A percentile compares a stretch with the other conserved stretches of the same genome.
Evolutionary conservation across 2,113 vertebrate genomes (phyloP).

Genomic region (Proterorhinus semilunaris): DNA sequence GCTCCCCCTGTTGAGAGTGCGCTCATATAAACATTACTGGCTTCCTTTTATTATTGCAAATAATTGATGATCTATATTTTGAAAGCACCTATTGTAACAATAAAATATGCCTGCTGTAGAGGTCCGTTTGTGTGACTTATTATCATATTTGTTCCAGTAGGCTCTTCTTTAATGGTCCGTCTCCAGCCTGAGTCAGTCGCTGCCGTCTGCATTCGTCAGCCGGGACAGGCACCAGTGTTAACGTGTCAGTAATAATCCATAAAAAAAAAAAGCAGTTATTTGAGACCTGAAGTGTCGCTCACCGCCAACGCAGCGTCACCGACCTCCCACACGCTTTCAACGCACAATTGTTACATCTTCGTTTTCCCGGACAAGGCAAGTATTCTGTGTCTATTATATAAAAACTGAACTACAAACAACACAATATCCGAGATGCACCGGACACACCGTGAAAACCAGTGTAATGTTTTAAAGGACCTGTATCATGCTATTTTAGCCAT

Average conservation of each 20-base stretch:
- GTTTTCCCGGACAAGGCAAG: background rate
- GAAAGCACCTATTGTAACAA: constrained; percentile 44
- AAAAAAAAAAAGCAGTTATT: background rate
- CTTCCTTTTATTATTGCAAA: constrained; percentile 37
- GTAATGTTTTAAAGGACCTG: too few species aligned
- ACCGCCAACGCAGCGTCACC: background rate
- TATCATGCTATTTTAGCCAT: too few species aligned
- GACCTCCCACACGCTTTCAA: background rate
- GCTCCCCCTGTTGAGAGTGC: background rate
- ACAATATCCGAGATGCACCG: background rate
- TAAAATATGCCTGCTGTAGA: constrained; percentile 28
- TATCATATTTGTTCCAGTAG: background rate
- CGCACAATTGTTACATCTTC: background rate
- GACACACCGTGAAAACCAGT: background rate
- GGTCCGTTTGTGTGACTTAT: background rate
- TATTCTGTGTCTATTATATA: background rate
- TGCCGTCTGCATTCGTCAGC: background rate
- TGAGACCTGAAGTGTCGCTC: constrained; percentile 1
- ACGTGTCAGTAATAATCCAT: constrained; percentile 6
- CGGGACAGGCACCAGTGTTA: background rate
- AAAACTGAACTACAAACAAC: background rate
- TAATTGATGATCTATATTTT: constrained; percentile 43
- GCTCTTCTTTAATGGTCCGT: background rate
- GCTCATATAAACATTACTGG: background rate
- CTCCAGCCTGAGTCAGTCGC: background rate